Percentiles rank a stretch among this genome's conserved stretches.
phyloP scores from a whole-genome alignment of 2,797 vertebrate species.

The Microhierax caerulescens region DNA sequence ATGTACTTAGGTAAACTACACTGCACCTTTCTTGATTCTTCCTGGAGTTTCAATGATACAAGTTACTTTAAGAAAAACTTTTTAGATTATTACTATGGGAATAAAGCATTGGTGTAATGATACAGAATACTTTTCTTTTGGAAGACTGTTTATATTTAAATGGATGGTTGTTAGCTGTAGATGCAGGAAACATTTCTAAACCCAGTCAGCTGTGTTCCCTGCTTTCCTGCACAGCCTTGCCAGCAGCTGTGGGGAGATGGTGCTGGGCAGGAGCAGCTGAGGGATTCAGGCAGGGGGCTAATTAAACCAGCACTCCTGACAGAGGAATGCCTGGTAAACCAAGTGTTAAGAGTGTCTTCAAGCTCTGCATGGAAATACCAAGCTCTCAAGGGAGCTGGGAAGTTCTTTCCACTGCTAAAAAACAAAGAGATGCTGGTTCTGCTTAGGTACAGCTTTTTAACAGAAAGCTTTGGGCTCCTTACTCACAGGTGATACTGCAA shows the following conservation, averaged over 20 bases:
- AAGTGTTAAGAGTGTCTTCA: not conserved
- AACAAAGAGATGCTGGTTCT: not conserved
- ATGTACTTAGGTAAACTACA: not conserved
- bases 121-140: not conserved
- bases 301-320: not conserved
- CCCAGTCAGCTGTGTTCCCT: not conserved
- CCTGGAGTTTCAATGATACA: not conserved
- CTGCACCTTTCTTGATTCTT: not conserved
- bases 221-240: not conserved
- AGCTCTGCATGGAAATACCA: not conserved
- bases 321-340: not conserved
- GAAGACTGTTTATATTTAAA: not conserved
- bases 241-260: not conserved
- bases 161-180: not conserved
- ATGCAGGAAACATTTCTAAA: not conserved
- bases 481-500: not conserved
- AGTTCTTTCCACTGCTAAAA: not conserved
- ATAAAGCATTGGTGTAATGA: not conserved
- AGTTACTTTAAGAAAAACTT: not conserved
- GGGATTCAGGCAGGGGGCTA: not conserved
- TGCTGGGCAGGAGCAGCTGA: conserved; percentile 37
- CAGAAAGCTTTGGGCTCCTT: not conserved
- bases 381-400: not conserved
- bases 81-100: not conserved
- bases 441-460: not conserved